Evolutionary conservation across 2,888 invertebrate species (phyloP).

Genomic region (Lottia gigantea): DNA sequence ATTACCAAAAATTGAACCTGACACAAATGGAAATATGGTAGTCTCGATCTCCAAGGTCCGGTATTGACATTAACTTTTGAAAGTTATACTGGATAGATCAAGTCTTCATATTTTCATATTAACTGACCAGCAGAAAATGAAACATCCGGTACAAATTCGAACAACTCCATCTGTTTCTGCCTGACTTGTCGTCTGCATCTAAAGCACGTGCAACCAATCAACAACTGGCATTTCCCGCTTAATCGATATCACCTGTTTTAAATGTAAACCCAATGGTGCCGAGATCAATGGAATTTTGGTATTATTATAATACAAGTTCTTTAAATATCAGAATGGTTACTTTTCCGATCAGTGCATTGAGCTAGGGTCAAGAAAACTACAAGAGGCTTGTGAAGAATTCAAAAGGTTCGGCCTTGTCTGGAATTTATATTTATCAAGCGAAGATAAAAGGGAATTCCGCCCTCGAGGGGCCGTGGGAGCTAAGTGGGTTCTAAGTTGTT

Average conservation of each 20-base stretch:
- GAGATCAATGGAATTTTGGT: conserved; percentile 3
- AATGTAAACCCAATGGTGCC: background rate
- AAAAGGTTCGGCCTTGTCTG: background rate
- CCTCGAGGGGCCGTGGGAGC: background rate
- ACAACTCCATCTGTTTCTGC: background rate
- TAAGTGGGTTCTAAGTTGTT: background rate
- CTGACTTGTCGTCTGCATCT: background rate
- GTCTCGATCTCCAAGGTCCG: no score
- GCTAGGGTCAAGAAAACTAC: background rate
- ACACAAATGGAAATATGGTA: background rate
- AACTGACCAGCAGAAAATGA: background rate
- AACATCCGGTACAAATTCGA: background rate
- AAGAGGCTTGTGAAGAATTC: background rate
- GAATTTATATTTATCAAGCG: background rate
- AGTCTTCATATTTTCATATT: background rate
- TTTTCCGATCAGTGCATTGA: conserved; percentile 3
- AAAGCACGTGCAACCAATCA: conserved; percentile 2
- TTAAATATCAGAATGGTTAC: conserved; percentile 1
- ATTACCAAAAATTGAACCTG: background rate
- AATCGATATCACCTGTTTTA: conserved; percentile 11
- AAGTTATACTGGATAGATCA: no score
- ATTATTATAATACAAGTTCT: background rate
- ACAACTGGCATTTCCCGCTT: background rate
- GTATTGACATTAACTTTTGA: no score
- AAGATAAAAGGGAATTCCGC: background rate